A percentile compares a stretch with the other conserved stretches of the same genome.
phyloP scores from a whole-genome alignment of 2,113 vertebrate species.

The Colius striatus region DNA sequence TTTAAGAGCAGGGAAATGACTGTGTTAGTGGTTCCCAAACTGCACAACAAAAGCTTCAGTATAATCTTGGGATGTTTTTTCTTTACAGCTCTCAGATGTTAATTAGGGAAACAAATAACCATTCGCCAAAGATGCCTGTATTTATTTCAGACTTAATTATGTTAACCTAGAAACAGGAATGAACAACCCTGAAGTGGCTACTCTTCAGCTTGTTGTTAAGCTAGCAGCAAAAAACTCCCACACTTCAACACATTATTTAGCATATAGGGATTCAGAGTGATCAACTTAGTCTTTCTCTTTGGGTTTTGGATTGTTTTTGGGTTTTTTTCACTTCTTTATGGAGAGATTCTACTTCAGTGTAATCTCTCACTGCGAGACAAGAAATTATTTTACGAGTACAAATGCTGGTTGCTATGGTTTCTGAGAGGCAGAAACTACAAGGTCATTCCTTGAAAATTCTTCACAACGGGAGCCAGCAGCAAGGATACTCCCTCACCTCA shows the following conservation, averaged over 20 bases:
- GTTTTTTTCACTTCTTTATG: background rate
- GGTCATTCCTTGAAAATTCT: conserved; percentile 52
- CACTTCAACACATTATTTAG: background rate
- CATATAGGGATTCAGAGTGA: background rate
- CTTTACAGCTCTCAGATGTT: background rate
- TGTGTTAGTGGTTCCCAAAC: background rate
- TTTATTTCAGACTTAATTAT: conserved; percentile 9
- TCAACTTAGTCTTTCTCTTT: background rate
- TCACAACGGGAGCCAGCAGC: background rate
- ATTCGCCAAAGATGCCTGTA: background rate
- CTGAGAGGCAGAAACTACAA: conserved; percentile 54
- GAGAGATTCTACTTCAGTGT: conserved; percentile 6
- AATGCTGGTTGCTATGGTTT: conserved; percentile 71
- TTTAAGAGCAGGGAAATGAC: background rate
- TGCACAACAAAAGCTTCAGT: background rate
- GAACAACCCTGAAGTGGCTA: background rate
- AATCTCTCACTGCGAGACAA: conserved; percentile 35
- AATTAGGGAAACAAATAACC: background rate
- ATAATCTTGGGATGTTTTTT: background rate
- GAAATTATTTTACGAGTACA: conserved; percentile 64
- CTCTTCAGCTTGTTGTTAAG: background rate
- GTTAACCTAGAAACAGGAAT: background rate
- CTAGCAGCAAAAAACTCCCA: background rate
- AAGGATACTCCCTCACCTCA: background rate
- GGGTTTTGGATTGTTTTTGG: background rate